These are phyloP conservation scores for Yponomeuta malinellus DNA, from an alignment of 2,888 invertebrate genomes.

Conservation along the genomic window DNA sequence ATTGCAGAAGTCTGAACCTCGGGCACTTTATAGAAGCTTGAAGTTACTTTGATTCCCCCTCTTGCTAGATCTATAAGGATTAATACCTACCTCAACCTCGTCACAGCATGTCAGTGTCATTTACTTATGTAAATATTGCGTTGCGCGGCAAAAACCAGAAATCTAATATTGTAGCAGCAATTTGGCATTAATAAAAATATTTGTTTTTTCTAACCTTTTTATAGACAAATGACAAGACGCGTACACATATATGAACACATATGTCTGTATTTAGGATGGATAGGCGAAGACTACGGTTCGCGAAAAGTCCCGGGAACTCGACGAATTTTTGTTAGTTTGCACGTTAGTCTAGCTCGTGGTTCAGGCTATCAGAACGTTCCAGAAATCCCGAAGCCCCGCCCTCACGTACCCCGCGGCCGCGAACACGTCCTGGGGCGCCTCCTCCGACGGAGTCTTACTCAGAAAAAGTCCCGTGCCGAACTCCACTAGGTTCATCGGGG, in stretches of 20 bases:
- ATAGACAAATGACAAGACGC: too few species aligned
- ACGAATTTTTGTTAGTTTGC: neutral
- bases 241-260: too few species aligned
- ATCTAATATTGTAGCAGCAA: too few species aligned
- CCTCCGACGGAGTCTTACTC: constrained; percentile 94
- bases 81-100: too few species aligned
- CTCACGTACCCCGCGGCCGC: constrained; percentile 78
- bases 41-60: neutral
- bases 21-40: too few species aligned
- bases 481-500: constrained; percentile 96
- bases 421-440: constrained; percentile 83
- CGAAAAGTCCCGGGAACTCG: neutral
- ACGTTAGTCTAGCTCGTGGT: neutral
- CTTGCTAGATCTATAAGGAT: too few species aligned
- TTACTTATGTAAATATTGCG: too few species aligned
- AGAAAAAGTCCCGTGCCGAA: constrained; percentile 95
- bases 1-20: neutral
- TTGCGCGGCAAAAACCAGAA: too few species aligned
- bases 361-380: neutral
- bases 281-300: neutral
- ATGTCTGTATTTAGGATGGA: too few species aligned
- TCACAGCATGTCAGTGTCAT: too few species aligned
- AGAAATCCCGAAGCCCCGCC: neutral
- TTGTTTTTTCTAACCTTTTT: too few species aligned
- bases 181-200: too few species aligned